A percentile compares a stretch with the other conserved stretches of the same genome.
These are phyloP conservation scores for Tubiluchus corallicola DNA, from an alignment of 2,888 invertebrate species.

Conservation along the genomic window DNA sequence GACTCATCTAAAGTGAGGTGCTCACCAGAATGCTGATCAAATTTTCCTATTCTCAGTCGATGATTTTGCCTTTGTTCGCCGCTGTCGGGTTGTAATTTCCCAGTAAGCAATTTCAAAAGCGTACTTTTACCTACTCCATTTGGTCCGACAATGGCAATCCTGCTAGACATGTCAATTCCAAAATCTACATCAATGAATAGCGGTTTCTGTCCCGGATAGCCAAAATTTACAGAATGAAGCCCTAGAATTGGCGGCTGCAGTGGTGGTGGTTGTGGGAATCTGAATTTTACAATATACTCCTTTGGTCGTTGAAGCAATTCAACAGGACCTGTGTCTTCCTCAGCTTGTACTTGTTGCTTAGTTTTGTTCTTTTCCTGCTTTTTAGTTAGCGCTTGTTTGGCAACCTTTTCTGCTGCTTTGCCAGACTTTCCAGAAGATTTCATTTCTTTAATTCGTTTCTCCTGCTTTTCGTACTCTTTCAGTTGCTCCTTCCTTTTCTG, in stretches of 20 bases:
- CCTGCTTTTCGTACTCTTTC: slow-evolving; percentile 96
- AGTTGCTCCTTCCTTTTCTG: slow-evolving; percentile 87
- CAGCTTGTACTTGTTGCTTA: slow-evolving; percentile 51
- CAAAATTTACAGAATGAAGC: slow-evolving; percentile 60
- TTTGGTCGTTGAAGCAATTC: slow-evolving; percentile 72
- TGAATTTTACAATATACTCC: slow-evolving; percentile 93
- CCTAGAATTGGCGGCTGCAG: slow-evolving; percentile 93
- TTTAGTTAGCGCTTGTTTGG: slow-evolving; percentile 69
- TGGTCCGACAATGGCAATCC: slow-evolving; percentile 46
- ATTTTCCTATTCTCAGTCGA: slow-evolving; percentile 69
- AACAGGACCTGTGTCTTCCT: slow-evolving; percentile 56
- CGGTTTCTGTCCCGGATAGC: slow-evolving; percentile 46
- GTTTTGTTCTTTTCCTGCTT: slow-evolving; percentile 53
- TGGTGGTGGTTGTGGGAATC: slow-evolving; percentile 88
- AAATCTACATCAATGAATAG: slow-evolving; percentile 71
- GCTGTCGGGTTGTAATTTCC: slow-evolving; percentile 52
- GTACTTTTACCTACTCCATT: slow-evolving; percentile 99
- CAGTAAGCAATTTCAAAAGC: slow-evolving; percentile 76
- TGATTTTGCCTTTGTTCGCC: slow-evolving; percentile 7
- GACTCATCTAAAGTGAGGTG: slow-evolving; percentile 91
- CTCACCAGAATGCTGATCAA: slow-evolving; percentile 98
- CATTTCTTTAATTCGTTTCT: slow-evolving; percentile 79
- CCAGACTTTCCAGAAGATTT: slow-evolving; percentile 88
- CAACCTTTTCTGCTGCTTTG: slow-evolving; percentile 85
- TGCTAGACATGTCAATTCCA: slow-evolving; percentile 39